Evolutionary conservation across 2,797 vertebrate species (phyloP), one percentile per base, ranked within the genome.

Genomic region (Ptychobarbus kaznakovi): DNA sequence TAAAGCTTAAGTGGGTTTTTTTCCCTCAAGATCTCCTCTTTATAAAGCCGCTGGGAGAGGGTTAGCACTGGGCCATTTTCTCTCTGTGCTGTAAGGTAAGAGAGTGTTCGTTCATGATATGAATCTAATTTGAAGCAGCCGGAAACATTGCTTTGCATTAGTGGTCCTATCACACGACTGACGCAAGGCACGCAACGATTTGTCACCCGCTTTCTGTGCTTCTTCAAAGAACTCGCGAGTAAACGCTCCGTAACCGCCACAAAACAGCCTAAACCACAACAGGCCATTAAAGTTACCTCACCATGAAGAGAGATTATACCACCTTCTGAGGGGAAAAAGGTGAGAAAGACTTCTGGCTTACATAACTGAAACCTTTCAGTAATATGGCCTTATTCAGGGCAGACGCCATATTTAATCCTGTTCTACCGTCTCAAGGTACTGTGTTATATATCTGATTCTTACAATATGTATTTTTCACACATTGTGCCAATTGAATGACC

Each of bases 91-190:
- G 89, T 81, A 81, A 72, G 87, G 79, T 79, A 75, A 88, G 88
- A 89, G 83, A 89, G 88, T 88, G 88, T 91, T 93, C 91, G 90
- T 87, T 92, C 87, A 80, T 68, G 91, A 94, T 94, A 92, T 88
- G 93, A 94, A 95, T 95, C 93, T 94, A 90, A 93, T 94, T 93
- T 93, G 92, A 92, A 92, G 92, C 92, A 90, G 88, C 80, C 90
- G 83, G 90, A 88, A 86, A 89, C 90, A 87, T 91, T 91, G 93
- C 93, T 95, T 94, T 94, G 94, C 94, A 94, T 94, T 93, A 94
- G 90, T 92, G 93, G 92, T 91, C 91, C 90, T 92, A 92, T 91
- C 89, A 86, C 90, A 88, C 86, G 91, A 90, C 88, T 91, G 89
- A 92, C 92, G 92, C 38, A 13, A 82, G 92, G 92, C 90, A 92